Conservation (phyloP, 1,140 invertebrate genomes). For the Drosophila ercepeae region DNA sequence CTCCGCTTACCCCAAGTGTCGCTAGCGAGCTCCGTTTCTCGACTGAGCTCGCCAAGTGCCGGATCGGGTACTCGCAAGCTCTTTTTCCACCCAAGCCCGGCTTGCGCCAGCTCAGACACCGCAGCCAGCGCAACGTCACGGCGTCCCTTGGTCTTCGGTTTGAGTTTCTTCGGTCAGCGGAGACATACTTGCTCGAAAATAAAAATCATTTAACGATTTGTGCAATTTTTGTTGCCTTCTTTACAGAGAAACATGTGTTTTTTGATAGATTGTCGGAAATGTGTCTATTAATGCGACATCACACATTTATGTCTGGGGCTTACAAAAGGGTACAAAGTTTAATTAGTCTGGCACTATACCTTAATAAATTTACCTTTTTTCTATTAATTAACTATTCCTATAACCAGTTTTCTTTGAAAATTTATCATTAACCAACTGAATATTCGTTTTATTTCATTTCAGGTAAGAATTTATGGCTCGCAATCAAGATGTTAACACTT, state of each 20-base stretch:
- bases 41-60: conserved; percentile 60
- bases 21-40: conserved; percentile 73
- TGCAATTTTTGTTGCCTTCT: conserved; percentile 35
- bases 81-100: conserved; percentile 5
- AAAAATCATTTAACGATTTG: background rate
- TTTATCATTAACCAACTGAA: background rate
- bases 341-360: background rate
- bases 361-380: background rate
- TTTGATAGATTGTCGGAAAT: conserved; percentile 56
- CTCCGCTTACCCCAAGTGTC: conserved; percentile 72
- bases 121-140: background rate
- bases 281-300: conserved; percentile 56
- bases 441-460: background rate
- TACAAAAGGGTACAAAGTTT: background rate
- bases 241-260: conserved; percentile 32
- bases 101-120: conserved; percentile 21
- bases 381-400: background rate
- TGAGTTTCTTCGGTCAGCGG: too few species aligned
- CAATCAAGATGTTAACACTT: background rate
- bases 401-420: background rate
- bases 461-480: background rate
- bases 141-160: background rate
- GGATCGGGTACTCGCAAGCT: conserved; percentile 66
- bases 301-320: conserved; percentile 4
- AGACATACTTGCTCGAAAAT: background rate